Evolutionary conservation across 2,888 invertebrate genomes (phyloP).

Genomic region (Tenthredo notha): DNA sequence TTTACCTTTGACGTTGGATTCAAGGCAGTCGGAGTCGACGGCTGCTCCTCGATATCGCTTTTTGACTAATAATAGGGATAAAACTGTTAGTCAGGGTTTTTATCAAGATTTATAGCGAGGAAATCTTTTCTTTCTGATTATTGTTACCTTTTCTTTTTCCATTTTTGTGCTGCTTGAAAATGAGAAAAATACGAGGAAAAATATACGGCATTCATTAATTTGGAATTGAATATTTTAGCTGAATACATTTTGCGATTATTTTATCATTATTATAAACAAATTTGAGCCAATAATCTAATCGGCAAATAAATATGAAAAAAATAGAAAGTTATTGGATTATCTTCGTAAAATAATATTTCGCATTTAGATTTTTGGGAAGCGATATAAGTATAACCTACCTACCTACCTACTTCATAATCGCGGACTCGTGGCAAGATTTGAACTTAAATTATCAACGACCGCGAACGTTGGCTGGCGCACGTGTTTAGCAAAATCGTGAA

Average conservation of each 20-base stretch:
- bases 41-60: constrained; percentile 69
- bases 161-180: constrained; percentile 35
- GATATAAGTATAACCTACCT: not conserved
- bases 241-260: not conserved
- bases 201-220: not conserved
- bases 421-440: not conserved
- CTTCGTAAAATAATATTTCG: not conserved
- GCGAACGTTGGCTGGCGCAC: not conserved
- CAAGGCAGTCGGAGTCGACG: constrained; percentile 71
- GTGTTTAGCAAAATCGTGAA: not conserved
- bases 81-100: not conserved
- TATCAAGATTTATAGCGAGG: not conserved
- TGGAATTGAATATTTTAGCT: not conserved
- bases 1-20: constrained; percentile 72
- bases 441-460: not conserved
- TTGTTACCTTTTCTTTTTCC: constrained; percentile 32
- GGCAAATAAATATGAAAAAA: not conserved
- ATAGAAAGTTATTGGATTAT: not conserved
- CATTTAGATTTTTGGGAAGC: not conserved
- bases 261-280: not conserved
- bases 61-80: constrained; percentile 66
- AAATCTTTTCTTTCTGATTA: not conserved
- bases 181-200: not conserved
- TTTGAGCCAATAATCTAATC: not conserved
- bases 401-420: not conserved